These are phyloP conservation scores for Heliornis fulica DNA, from an alignment of 2,113 vertebrate genomes.

Conservation along the genomic window DNA sequence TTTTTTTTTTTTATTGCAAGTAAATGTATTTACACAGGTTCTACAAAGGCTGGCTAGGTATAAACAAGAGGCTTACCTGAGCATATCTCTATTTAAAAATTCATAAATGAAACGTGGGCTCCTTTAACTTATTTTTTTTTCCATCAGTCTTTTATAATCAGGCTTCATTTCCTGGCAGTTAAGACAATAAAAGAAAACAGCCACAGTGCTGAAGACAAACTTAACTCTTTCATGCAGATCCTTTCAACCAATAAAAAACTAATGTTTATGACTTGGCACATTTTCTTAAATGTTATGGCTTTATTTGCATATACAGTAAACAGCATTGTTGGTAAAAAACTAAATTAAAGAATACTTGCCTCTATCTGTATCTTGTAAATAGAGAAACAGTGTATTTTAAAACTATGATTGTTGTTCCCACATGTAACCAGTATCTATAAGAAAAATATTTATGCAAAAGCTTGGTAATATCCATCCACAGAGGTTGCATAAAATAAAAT, in stretches of 20 bases:
- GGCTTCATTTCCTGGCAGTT: conserved; percentile 62
- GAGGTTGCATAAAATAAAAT: background rate
- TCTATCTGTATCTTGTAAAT: background rate
- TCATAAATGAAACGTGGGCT: background rate
- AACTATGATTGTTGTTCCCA: background rate
- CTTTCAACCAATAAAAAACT: conserved; percentile 11
- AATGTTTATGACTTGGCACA: background rate
- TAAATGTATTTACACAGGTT: background rate
- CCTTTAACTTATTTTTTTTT: conserved; percentile 31
- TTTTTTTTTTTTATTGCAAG: conserved; percentile 35
- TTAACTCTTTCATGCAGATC: conserved; percentile 34
- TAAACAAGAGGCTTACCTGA: conserved; percentile 9
- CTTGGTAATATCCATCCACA: background rate
- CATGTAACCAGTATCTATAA: background rate
- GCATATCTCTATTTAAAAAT: background rate
- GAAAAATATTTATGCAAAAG: background rate
- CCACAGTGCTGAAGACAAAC: background rate
- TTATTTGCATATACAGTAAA: conserved; percentile 9
- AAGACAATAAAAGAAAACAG: conserved; percentile 52
- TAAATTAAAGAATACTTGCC: background rate
- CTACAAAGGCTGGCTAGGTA: background rate
- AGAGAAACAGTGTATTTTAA: background rate
- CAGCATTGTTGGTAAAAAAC: background rate
- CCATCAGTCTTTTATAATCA: conserved; percentile 36
- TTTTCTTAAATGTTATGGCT: background rate